Base-by-base conservation (phyloP, 2,888 invertebrate genomes). In the Carpatolechia fugitivella region DNA sequence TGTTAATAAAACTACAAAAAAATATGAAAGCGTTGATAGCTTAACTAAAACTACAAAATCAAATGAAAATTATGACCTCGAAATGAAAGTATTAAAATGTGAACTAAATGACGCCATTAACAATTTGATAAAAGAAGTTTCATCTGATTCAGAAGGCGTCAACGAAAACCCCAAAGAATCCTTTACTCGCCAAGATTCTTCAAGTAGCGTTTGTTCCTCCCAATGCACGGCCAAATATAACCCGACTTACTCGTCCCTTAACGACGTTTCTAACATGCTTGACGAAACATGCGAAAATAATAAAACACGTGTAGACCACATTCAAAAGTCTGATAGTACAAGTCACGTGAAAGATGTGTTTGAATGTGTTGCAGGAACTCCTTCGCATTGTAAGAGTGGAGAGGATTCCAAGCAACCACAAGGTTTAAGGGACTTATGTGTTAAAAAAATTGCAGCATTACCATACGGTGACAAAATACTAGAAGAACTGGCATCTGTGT, bases 201-300 rank as follows among this genome's bases (percentile, higher is more conserved):
- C 91, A 52, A 92, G 92, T 70, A 92, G 92, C 69, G 89, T 92
- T 65, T 91, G 92, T 73, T 94, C 94, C 55, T 94, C 94, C 57
- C 92, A 93, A 66, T 94, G 93, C 75, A 95, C 95, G 30, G 93
- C 93, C 58, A 93, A 93, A 74, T 94, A 93, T 72, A 92, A 93
- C 66, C 92, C 93, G 35, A 84, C 84, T 57, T 85, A 82, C 69
- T 92, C 92, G 51, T 93, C 93, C 62, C 81, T 92, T 48, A 91
- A 90, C 66, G 93, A 94, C 72, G 88, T 93, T 51, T 85, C 90
- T 68, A 91, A 92, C 65, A 80, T 92, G 63, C 70, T 91, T 75
- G 90, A 91, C 69, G 90, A 90, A 58, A 56, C 56, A 47, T 66
- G 51, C 60, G 72, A 75, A 53, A 68, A 52, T 56, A 68, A 62